A percentile compares a stretch with the other conserved stretches of the same genome.
These are phyloP conservation scores for Lasioglossum figueresi DNA, from an alignment of 2,888 invertebrate species.

Conservation along the genomic window DNA sequence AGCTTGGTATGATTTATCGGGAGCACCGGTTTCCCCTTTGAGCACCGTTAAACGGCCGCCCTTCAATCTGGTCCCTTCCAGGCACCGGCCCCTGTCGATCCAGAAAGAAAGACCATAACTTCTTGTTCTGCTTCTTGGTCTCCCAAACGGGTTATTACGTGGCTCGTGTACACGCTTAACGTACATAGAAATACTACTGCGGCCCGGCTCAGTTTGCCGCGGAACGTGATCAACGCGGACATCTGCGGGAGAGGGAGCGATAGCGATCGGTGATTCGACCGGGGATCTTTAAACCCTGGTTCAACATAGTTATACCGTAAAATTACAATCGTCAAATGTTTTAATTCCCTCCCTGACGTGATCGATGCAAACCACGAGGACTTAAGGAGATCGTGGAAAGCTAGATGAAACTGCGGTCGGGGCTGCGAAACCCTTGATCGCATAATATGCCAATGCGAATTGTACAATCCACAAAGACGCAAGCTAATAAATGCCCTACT, in stretches of 20 bases:
- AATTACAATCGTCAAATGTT: no score
- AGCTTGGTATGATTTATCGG: constrained; percentile 60
- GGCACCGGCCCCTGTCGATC: constrained; percentile 1
- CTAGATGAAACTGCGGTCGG: not conserved
- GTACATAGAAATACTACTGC: not conserved
- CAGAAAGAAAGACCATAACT: not conserved
- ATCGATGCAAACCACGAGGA: no score
- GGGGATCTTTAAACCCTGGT: no score
- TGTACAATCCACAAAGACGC: no score
- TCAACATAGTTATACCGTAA: no score
- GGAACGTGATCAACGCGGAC: not conserved
- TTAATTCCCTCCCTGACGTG: no score
- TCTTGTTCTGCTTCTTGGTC: not conserved
- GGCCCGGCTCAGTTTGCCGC: not conserved
- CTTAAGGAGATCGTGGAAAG: not conserved
- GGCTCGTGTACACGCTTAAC: not conserved
- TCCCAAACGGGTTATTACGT: not conserved
- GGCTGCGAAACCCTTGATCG: no score
- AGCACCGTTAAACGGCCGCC: constrained; percentile 29
- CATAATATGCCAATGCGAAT: no score
- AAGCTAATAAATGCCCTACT: no score
- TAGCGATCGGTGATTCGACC: not conserved
- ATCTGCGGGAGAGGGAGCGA: not conserved
- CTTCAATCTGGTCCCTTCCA: constrained; percentile 35
- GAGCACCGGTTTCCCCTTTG: constrained; percentile 44